Conservation (phyloP, 2,888 invertebrate species). For the Oxytorus armatus region DNA sequence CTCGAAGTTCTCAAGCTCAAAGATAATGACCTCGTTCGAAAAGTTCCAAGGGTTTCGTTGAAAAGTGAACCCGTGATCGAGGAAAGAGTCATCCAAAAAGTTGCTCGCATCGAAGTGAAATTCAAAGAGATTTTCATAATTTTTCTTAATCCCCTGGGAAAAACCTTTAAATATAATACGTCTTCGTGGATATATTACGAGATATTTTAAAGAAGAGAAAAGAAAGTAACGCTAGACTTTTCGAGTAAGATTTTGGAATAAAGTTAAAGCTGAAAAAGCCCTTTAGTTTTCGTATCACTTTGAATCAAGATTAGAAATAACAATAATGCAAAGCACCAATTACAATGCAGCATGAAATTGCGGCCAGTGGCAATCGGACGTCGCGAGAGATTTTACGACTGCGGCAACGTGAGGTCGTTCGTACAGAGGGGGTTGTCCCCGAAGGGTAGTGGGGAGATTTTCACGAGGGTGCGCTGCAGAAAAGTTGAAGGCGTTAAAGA, state of each 20-base stretch:
- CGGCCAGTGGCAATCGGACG: constrained; percentile 35
- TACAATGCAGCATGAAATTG: constrained; percentile 37
- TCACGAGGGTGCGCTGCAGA: constrained; percentile 36
- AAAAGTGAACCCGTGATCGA: background rate
- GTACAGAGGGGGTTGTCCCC: constrained; percentile 39
- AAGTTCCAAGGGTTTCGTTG: too few relatives aligned
- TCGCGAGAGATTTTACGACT: constrained; percentile 57
- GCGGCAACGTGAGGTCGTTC: constrained; percentile 52
- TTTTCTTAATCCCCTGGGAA: background rate
- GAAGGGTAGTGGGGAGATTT: constrained; percentile 28
- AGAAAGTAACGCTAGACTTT: background rate
- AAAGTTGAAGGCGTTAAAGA: constrained; percentile 71
- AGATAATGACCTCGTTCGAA: too few relatives aligned
- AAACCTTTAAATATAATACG: background rate
- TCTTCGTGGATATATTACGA: background rate
- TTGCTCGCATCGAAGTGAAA: background rate
- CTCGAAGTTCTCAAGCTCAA: too few relatives aligned
- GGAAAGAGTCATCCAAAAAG: constrained; percentile 5
- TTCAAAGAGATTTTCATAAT: background rate
- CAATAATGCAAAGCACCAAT: constrained; percentile 45
- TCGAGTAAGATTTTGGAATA: background rate
- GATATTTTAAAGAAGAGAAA: background rate
- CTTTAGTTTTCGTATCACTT: too few relatives aligned
- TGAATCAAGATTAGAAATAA: constrained; percentile 14
- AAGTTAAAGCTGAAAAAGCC: too few relatives aligned